These are phyloP conservation scores for Apostichopus leukothele DNA, from an alignment of 53 echinoderm and acorn worm species.

Conservation along the genomic window DNA sequence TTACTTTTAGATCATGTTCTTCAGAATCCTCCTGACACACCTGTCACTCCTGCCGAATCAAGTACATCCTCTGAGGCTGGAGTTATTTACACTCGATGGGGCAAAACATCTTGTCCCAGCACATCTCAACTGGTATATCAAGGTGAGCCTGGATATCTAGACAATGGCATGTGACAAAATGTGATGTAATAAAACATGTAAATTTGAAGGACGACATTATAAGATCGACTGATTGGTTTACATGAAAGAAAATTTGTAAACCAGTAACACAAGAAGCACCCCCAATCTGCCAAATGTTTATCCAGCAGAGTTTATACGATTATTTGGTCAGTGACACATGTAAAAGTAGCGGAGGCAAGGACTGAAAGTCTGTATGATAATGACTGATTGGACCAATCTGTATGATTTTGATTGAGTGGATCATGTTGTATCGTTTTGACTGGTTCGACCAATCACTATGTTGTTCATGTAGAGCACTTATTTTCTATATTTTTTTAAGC, in stretches of 20 bases:
- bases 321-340: background rate
- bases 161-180: background rate
- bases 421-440: too few relatives aligned
- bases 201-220: background rate
- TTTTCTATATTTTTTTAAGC: too few relatives aligned
- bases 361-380: background rate
- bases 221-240: background rate
- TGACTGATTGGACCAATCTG: too few relatives aligned
- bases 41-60: background rate
- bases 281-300: background rate
- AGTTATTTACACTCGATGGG: constrained; percentile 22
- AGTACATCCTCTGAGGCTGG: background rate
- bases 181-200: background rate
- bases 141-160: background rate
- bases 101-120: constrained; percentile 28
- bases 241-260: too few relatives aligned
- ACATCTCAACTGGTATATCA: constrained; percentile 31
- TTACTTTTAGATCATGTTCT: background rate
- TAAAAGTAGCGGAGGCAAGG: background rate
- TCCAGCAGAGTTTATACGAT: background rate
- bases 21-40: background rate
- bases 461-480: too few relatives aligned
- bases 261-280: too few relatives aligned
- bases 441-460: too few relatives aligned
- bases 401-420: too few relatives aligned